Evolutionary conservation across 2,797 vertebrate species (phyloP), one percentile per base, ranked within the genome.

Genomic region (Semaprochilodus insignis): DNA sequence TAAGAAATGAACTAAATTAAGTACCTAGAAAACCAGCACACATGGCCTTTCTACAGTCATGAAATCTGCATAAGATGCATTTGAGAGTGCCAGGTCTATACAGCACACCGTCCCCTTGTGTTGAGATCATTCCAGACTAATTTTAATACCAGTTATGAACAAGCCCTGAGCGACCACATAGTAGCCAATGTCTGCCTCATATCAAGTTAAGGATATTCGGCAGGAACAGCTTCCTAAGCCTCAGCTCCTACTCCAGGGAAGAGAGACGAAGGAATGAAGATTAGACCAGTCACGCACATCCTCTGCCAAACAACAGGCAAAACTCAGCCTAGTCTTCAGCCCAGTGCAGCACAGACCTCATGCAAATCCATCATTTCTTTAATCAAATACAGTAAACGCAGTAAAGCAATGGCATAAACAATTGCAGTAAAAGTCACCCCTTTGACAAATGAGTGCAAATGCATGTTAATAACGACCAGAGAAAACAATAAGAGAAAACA

Each of bases 361-460:
- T 25, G 10, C 69, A n/a, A 23, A 48, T 51, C 40, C 6, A 23
- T 72, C 65, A 67, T 81, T 74, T 65, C 31, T 77, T 77, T 84
- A 63, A 66, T 40, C 65, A 31, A 34, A 34, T 3, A 17, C 27
- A 40, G 52, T 8, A 25, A 57, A 17, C 44, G 19, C 31, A 74
- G 13, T 23, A 48, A 80, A 75, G 36, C 25, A 76, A 14, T 27
- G 36, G 55, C 21, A 31, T 31, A 23, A 62, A 57, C 34, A 19
- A 44, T 73, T 65, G 14, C 57, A 59, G 81, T 78, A 78, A 80
- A 44, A 80, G 40, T 31, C 27, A 13, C 31, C 4, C 8, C n/a
- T 63, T 21, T 78, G 57, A 80, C 31, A 65, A 77, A 81, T 73
- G 66, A 65, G 54, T 52, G 54, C 11, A 83, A 74, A 75, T 6